A percentile compares a stretch with the other conserved stretches of the same genome.
Evolutionary conservation across 2,113 vertebrate species (phyloP).

Genomic region (Halcyon malimbica): DNA sequence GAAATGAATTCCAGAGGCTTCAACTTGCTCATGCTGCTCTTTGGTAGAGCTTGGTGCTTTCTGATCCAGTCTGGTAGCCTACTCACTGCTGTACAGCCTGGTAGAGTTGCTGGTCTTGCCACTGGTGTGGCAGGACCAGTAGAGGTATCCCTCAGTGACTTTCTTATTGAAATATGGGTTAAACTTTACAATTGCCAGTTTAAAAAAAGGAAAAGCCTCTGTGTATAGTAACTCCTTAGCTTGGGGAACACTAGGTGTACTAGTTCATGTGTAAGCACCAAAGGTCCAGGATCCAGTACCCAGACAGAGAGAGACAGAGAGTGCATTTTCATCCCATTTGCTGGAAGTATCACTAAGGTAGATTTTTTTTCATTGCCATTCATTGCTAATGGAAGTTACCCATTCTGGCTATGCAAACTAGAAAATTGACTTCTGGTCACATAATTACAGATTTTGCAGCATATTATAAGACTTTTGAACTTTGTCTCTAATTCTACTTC

Average conservation of each 20-base stretch:
- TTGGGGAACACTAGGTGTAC: background rate
- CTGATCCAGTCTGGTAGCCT: background rate
- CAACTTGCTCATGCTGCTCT: background rate
- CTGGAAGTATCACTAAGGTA: background rate
- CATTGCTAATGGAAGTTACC: background rate
- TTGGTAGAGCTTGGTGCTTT: background rate
- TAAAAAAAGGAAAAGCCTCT: background rate
- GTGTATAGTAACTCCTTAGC: background rate
- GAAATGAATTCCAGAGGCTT: background rate
- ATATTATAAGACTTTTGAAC: background rate
- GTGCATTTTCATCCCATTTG: background rate
- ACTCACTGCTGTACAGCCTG: background rate
- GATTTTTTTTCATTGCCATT: background rate
- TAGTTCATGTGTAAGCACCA: background rate
- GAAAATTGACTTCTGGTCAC: background rate
- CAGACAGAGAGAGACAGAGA: background rate
- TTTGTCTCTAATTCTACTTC: background rate
- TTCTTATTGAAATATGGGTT: background rate
- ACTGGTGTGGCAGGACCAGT: background rate
- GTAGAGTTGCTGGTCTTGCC: background rate
- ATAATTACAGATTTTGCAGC: conserved; percentile 1
- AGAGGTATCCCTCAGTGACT: background rate
- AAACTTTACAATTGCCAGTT: background rate
- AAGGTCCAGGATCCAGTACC: background rate
- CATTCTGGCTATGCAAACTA: background rate